Evolutionary conservation across 92 coral and sea anemone species (phyloP), one percentile per base, ranked within the genome.

Genomic region (Pocillopora meandrina): DNA sequence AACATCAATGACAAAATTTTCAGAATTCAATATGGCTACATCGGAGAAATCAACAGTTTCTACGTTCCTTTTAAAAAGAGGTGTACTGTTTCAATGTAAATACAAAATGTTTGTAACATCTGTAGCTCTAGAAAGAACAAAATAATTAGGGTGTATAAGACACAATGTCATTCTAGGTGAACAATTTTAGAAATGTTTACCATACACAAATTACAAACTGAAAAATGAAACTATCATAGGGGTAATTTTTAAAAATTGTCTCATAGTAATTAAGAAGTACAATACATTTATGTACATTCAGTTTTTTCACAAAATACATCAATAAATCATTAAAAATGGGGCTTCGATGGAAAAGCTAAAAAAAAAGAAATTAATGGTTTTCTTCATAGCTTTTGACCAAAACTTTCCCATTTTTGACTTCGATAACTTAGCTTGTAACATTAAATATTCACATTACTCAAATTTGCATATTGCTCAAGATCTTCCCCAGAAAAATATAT

Each of bases 381-480:
- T 69, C 74, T 26, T 26, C 26, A 68, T 16, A 21, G 34, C 42
- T 26, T 31, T 70, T 80, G 23, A 26, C 58, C 21, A 4, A 9
- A 17, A 31, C 55, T 0, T 55, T 52, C 11, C 35, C 3, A 59
- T 19, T 55, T 80, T 80, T 55, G 65, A 68, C 76, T 70, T 77
- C 60, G 4, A 57, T 19, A 77, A 73, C 31, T 21, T 17, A 9
- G 14, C 78, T 17, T n/a, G 42, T 56, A 59, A 0, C 72, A 72
- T 82, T 72, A 82, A 82, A 73, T 47, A 83, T 81, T 71, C 60
- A 83, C 21, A 47, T 61, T 2, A 20, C 72, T 60, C 1, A 83
- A 47, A 83, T 83, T 73, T 83, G 73, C 86, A 73, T 73, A 52
- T 52, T 23, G 49, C 34, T 61, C 16, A 1, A 10, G 60, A 77